Evolutionary conservation across 2,797 vertebrate genomes (phyloP).

Genomic region (Acrossocheilus fasciatus): DNA sequence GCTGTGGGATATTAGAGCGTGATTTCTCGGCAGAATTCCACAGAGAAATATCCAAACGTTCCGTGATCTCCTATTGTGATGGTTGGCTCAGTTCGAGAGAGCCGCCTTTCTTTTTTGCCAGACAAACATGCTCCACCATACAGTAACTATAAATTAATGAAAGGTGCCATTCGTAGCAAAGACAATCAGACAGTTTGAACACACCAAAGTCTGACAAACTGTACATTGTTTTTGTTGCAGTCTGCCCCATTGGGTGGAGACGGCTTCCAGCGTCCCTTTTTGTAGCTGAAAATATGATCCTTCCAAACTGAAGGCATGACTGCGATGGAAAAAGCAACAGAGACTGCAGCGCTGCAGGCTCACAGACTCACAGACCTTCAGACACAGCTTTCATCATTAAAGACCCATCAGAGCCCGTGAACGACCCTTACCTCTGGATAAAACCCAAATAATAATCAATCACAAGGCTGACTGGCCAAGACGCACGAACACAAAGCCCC

Average conservation of each 20-base stretch:
- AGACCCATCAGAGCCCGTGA: slow-evolving; percentile 64
- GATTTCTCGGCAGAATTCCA: slow-evolving; percentile 14
- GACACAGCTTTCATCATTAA: slow-evolving; percentile 68
- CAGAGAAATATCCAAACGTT: slow-evolving; percentile 58
- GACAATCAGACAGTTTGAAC: background rate
- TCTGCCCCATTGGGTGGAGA: slow-evolving; percentile 35
- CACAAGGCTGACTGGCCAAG: slow-evolving; percentile 62
- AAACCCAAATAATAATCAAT: slow-evolving; percentile 69
- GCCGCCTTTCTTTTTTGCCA: slow-evolving; percentile 60
- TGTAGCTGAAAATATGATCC: slow-evolving; percentile 34
- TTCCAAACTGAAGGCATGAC: slow-evolving; percentile 52
- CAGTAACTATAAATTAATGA: slow-evolving; percentile 42
- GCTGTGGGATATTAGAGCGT: slow-evolving; percentile 26
- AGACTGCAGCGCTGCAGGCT: slow-evolving; percentile 56
- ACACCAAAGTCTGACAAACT: slow-evolving; percentile 1
- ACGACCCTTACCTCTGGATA: slow-evolving; percentile 62
- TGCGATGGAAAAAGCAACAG: slow-evolving; percentile 34
- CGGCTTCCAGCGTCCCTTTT: slow-evolving; percentile 2
- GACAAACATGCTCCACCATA: slow-evolving; percentile 38
- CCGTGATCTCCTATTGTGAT: slow-evolving; percentile 64
- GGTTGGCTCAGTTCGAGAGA: slow-evolving; percentile 58
- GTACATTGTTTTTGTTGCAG: slow-evolving; percentile 46
- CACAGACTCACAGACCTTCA: slow-evolving; percentile 60
- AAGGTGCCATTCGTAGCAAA: slow-evolving; percentile 20
- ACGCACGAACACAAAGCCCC: slow-evolving; percentile 53